Conservation (phyloP, 2,888 invertebrate genomes). For the Pristionchus fissidentatus region DNA sequence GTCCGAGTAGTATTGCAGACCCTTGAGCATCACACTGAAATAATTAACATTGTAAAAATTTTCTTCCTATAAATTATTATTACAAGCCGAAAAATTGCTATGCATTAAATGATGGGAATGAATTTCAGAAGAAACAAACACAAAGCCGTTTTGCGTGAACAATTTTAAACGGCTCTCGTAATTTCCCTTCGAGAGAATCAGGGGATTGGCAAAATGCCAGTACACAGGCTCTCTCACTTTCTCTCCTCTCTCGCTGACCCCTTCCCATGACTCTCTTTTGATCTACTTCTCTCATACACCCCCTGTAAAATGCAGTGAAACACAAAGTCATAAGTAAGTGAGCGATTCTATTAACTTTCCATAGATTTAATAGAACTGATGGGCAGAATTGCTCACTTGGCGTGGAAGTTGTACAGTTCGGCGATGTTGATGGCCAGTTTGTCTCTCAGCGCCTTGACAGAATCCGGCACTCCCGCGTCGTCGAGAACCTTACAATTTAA, state of each 20-base stretch:
- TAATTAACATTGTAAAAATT: slow-evolving; percentile 32
- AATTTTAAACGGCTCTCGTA: no score
- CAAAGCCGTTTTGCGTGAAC: neutral
- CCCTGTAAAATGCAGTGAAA: no score
- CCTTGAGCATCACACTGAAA: slow-evolving; percentile 89
- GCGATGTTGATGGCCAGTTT: slow-evolving; percentile 70
- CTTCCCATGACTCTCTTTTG: no score
- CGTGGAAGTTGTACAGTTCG: slow-evolving; percentile 75
- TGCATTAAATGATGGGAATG: no score
- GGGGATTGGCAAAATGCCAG: no score
- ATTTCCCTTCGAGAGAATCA: no score
- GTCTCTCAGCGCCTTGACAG: slow-evolving; percentile 63
- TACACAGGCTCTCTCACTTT: no score
- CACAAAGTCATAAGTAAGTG: no score
- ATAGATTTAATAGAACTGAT: neutral
- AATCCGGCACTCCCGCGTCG: slow-evolving; percentile 69
- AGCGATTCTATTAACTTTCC: neutral
- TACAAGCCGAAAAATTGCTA: no score
- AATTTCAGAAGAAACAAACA: no score
- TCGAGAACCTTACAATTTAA: slow-evolving; percentile 62
- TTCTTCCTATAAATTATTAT: slow-evolving; percentile 4
- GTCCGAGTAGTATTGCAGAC: slow-evolving; percentile 91
- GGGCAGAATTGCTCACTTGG: slow-evolving; percentile 64
- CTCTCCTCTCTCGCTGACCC: no score
- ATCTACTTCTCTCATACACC: no score